Percentiles rank a stretch among this genome's conserved stretches.
Evolutionary conservation across 2,888 invertebrate genomes (phyloP).

Genomic region (Caradrina kadenii): DNA sequence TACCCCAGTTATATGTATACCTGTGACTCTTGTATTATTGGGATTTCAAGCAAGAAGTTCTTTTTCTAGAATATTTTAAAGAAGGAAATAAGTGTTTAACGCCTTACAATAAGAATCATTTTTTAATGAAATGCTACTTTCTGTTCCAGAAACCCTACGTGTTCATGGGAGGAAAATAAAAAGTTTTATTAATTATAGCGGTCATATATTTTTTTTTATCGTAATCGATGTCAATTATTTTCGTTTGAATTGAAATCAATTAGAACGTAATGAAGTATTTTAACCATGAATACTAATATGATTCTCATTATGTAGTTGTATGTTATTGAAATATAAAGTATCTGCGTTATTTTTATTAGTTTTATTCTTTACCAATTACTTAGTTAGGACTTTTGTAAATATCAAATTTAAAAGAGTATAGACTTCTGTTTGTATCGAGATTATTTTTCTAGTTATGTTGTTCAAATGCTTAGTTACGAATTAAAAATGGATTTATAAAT

Average conservation of each 20-base stretch:
- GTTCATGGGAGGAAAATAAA: constrained; percentile 67
- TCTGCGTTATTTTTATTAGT: too few species aligned
- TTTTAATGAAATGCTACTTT: constrained; percentile 21
- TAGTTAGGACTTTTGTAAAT: constrained; percentile 4
- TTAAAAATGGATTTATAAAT: constrained; percentile 4
- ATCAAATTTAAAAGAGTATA: background rate
- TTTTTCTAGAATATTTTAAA: too few species aligned
- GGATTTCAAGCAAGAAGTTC: too few species aligned
- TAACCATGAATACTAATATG: background rate
- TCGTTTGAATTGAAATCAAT: too few species aligned
- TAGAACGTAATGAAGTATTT: background rate
- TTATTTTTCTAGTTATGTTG: background rate
- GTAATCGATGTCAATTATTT: too few species aligned
- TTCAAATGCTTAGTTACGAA: background rate
- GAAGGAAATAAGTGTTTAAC: background rate
- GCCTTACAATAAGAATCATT: constrained; percentile 1
- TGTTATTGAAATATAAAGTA: background rate
- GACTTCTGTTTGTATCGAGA: background rate
- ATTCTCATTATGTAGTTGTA: background rate
- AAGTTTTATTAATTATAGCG: background rate
- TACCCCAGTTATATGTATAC: too few species aligned
- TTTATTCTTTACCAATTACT: background rate
- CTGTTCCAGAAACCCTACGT: constrained; percentile 83
- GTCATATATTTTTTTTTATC: too few species aligned
- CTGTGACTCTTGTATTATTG: too few species aligned